A percentile compares a stretch with the other conserved stretches of the same genome.
Conservation (phyloP, 2,888 invertebrate genomes). For the Digitonthophagus gazella region DNA sequence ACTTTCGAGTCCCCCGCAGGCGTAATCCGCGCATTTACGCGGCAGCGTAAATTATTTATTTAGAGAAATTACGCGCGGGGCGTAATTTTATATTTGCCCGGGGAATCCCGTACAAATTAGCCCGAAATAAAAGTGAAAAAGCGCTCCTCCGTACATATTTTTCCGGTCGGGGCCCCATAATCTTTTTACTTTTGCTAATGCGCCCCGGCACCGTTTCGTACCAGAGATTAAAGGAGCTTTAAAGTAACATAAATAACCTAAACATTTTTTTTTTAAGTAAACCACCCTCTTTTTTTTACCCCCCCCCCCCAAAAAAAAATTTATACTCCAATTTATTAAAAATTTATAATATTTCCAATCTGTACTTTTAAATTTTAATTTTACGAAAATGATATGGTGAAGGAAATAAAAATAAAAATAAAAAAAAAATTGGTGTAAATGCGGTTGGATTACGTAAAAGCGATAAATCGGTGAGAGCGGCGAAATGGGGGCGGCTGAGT, state of each 20-base stretch:
- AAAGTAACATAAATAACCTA: neutral
- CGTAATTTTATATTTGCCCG: neutral
- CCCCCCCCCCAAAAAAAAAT: too few species aligned
- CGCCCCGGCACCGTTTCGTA: neutral
- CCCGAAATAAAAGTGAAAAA: neutral
- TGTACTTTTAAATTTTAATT: too few species aligned
- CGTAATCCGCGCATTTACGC: neutral
- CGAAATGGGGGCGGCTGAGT: constrained; percentile 2
- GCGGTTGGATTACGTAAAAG: neutral
- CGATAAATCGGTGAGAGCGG: neutral
- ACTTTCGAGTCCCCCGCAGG: neutral
- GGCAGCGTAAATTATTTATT: neutral
- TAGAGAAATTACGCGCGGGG: neutral
- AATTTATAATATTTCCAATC: too few species aligned
- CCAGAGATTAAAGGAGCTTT: neutral
- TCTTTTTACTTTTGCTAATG: neutral
- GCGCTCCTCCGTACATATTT: neutral
- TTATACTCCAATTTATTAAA: too few species aligned
- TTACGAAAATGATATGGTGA: too few species aligned
- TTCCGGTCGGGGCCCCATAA: neutral
- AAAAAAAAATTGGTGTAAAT: neutral
- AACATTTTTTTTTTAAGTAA: neutral
- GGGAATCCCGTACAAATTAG: neutral
- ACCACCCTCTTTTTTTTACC: too few species aligned
- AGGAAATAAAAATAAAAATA: too few species aligned